These are phyloP conservation scores for Lepus europaeus DNA, from an alignment of 2,113 vertebrate species.

Conservation along the genomic window DNA sequence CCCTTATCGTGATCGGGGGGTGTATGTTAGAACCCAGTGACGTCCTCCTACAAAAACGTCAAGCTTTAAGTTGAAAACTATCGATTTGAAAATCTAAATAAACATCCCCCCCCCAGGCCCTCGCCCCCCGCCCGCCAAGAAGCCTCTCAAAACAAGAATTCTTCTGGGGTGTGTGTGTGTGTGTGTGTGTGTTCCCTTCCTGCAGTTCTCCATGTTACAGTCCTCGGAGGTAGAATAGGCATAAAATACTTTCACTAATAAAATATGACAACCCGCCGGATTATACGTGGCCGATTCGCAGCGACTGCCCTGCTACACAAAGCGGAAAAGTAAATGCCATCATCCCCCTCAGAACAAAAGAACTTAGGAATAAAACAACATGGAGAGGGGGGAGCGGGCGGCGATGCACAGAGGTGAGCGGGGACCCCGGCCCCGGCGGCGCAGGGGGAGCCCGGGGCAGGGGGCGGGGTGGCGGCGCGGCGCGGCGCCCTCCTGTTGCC, in stretches of 20 bases:
- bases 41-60: conserved; percentile 22
- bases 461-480: conserved; percentile 79
- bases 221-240: conserved; percentile 78
- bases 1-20: conserved; percentile 50
- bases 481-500: conserved; percentile 79
- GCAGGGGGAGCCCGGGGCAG: conserved; percentile 57
- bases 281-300: conserved; percentile 83
- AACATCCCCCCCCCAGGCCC: background rate
- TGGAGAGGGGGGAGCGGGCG: conserved; percentile 65
- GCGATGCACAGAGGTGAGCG: conserved; percentile 72
- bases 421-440: background rate
- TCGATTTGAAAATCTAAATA: conserved; percentile 74
- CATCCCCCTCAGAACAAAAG: conserved; percentile 80
- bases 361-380: conserved; percentile 81
- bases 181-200: conserved; percentile 57
- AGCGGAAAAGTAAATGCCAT: conserved; percentile 87
- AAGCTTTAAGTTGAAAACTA: conserved; percentile 81
- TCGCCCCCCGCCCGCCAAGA: conserved; percentile 66
- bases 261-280: conserved; percentile 83
- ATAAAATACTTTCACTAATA: conserved; percentile 86
- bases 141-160: conserved; percentile 83
- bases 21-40: conserved; percentile 74
- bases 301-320: conserved; percentile 84
- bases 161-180: conserved; percentile 11
- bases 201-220: conserved; percentile 83